Evolutionary conservation across 2,113 vertebrate species (phyloP).

Genomic region (Laterallus jamaicensis): DNA sequence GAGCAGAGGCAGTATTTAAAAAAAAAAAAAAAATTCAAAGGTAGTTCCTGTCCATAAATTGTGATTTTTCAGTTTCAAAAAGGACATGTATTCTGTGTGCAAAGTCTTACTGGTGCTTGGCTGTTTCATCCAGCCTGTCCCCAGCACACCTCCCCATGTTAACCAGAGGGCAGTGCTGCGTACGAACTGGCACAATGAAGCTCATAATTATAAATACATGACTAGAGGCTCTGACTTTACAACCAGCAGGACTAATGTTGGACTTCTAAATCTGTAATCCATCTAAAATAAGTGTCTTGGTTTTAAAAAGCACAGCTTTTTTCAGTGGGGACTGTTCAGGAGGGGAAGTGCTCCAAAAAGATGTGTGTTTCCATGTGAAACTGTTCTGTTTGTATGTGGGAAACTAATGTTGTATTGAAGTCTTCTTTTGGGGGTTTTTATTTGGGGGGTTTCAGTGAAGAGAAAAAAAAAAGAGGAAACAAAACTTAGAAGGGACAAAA

Average conservation of each 20-base stretch:
- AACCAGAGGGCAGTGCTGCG: not conserved
- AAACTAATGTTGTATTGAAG: not conserved
- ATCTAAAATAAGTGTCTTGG: not conserved
- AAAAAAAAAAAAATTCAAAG: not conserved
- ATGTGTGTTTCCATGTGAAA: not conserved
- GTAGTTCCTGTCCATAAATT: not conserved
- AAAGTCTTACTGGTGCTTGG: not conserved
- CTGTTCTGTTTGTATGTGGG: not conserved
- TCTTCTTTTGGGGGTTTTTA: not conserved
- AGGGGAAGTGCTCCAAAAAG: not conserved
- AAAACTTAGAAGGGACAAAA: not conserved
- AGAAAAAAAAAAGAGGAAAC: not conserved
- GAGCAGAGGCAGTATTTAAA: not conserved
- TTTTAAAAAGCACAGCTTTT: not conserved
- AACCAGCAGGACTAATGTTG: not conserved
- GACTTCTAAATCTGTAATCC: not conserved
- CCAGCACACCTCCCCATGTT: not conserved
- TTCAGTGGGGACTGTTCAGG: not conserved
- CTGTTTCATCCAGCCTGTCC: not conserved
- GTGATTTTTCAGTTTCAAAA: not conserved
- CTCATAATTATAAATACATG: not conserved
- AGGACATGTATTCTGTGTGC: not conserved
- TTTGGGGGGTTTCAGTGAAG: not conserved
- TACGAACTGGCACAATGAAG: not conserved
- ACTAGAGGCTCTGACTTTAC: not conserved